Evolutionary conservation across 37 sponge, comb jelly and placozoan species (phyloP), one percentile per base, ranked within the genome.

Genomic region (Haliclona indistincta): DNA sequence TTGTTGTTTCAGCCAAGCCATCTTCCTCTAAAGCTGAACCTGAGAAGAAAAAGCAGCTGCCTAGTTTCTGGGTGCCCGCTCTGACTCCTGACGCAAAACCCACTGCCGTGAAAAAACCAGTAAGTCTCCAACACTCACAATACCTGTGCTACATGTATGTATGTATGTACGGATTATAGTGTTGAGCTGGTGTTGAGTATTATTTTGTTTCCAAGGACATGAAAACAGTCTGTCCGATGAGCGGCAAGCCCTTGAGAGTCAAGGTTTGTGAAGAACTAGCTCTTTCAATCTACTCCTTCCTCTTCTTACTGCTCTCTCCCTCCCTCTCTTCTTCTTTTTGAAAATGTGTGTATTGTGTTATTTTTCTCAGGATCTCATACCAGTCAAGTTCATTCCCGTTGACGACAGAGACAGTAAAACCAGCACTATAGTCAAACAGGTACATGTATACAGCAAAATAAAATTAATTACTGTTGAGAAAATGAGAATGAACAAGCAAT

Each of bases 1-100:
- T 30, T 56, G 67, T 4, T 65, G 67, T n/a, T 32, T 65, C 38
- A 36, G 35, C 38, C 7, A 10, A n/a, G 28, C 38, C 3, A 3
- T 3, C 67, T 65, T 35, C 22, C 45, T n/a, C 29, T 47, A 17
- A 17, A 47, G 49, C 8, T 17, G 13, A 47, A 47, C 13, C 49
- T 17, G 49, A 19, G 38, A 25, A 32, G 34, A 37, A 84, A 5
- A 73, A 86, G n/a, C n/a, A n/a, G 43, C 74, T 97, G 38, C 84
- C 93, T 38, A 94, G 93, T 70, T 97, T 97, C 68, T 97, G 98
- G 98, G 71, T 97, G 3, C 95, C 95, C 23, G 70, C 89, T 34
- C 80, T 97, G 4, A 88, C 96, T 2, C 90, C 95, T 8, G 73
- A 86, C 38, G 87, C 93, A 43, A 83, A 78, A 62, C 75, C 85